phyloP scores from a whole-genome alignment of 1,140 invertebrate genomes.

The Octopus bimaculoides region DNA sequence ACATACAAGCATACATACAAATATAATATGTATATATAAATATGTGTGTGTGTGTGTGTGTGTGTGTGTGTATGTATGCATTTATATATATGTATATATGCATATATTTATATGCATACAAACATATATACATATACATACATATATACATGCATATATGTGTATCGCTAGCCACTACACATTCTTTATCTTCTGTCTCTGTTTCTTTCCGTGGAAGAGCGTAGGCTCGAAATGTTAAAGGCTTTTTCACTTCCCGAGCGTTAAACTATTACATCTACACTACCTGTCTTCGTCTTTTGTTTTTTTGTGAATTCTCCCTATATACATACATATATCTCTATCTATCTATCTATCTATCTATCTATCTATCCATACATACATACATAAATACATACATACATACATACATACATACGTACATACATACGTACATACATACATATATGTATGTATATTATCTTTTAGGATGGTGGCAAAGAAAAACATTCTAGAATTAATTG shows the following conservation, averaged over 20 bases:
- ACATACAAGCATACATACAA: background rate
- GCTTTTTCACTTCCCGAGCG: too few relatives aligned
- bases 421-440: too few relatives aligned
- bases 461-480: too few relatives aligned
- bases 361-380: background rate
- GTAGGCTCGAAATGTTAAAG: too few relatives aligned
- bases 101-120: background rate
- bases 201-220: too few relatives aligned
- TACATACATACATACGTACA: background rate
- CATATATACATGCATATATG: background rate
- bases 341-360: background rate
- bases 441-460: too few relatives aligned
- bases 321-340: background rate
- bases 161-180: too few relatives aligned
- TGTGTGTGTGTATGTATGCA: background rate
- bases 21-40: background rate
- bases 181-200: too few relatives aligned
- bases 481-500: too few relatives aligned
- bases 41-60: background rate
- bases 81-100: background rate
- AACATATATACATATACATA: background rate
- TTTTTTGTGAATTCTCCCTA: too few relatives aligned
- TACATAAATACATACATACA: background rate
- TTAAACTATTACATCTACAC: too few relatives aligned
- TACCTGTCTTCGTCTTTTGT: too few relatives aligned